Evolutionary conservation across 1,140 invertebrate species (phyloP).

Genomic region (Plutomurus gul): DNA sequence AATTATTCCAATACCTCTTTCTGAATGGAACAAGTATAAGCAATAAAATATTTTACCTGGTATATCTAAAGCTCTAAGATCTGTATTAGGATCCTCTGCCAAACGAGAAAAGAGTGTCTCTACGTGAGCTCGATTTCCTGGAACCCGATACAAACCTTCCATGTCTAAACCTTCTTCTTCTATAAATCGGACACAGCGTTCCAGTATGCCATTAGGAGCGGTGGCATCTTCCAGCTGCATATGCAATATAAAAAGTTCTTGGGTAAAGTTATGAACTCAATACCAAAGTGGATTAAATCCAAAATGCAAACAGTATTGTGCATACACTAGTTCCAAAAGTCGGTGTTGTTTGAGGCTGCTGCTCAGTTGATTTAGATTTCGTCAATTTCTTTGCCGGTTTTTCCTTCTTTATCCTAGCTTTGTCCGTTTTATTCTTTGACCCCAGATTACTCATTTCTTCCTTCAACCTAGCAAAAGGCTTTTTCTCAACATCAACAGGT

Average conservation of each 20-base stretch:
- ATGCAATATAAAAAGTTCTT: conserved; percentile 36
- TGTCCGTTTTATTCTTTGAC: conserved; percentile 43
- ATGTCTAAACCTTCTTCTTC: conserved; percentile 85
- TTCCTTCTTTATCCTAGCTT: conserved; percentile 47
- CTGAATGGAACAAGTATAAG: too few relatives aligned
- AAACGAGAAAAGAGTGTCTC: conserved; percentile 74
- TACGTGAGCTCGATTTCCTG: conserved; percentile 91
- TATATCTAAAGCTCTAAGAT: conserved; percentile 81
- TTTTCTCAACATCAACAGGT: conserved; percentile 53
- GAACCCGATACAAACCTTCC: conserved; percentile 93
- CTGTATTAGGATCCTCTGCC: conserved; percentile 76
- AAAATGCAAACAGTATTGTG: not conserved
- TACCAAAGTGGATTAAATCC: not conserved
- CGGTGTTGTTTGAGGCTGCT: conserved; percentile 59
- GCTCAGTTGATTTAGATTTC: conserved; percentile 52
- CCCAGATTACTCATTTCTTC: conserved; percentile 38
- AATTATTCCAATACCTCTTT: too few relatives aligned
- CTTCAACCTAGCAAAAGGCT: conserved; percentile 46
- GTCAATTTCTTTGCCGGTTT: conserved; percentile 57
- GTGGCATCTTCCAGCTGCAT: conserved; percentile 52
- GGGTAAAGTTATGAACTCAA: not conserved
- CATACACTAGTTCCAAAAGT: conserved; percentile 52
- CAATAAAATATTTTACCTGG: too few relatives aligned
- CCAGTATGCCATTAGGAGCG: conserved; percentile 66
- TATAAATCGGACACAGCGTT: conserved; percentile 78